Percentiles rank a stretch among this genome's conserved stretches.
Evolutionary conservation across 2,113 vertebrate genomes (phyloP).

Genomic region (Brachyhypopomus gauderio): DNA sequence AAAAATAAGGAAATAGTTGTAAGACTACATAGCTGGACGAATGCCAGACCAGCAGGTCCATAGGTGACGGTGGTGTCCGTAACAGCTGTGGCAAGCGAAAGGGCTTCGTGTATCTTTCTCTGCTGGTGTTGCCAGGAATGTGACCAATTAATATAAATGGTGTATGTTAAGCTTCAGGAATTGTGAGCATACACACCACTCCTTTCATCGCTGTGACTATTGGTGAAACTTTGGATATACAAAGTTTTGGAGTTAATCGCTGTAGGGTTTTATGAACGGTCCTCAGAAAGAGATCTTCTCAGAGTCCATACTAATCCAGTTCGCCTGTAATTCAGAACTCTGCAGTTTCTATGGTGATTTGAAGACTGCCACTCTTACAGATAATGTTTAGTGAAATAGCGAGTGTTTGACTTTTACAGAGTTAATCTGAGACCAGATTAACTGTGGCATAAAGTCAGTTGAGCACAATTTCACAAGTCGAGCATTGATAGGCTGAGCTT

Average conservation of each 20-base stretch:
- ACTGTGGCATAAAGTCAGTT: neutral
- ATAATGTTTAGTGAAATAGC: neutral
- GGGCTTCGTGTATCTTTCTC: neutral
- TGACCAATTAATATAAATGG: too few relatives aligned
- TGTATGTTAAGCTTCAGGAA: too few relatives aligned
- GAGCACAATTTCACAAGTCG: neutral
- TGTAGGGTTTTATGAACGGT: too few relatives aligned
- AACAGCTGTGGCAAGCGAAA: neutral
- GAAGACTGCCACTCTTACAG: neutral
- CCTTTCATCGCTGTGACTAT: too few relatives aligned
- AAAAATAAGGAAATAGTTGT: too few relatives aligned
- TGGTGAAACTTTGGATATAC: too few relatives aligned
- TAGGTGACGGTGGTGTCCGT: neutral
- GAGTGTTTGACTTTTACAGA: neutral
- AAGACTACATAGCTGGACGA: neutral
- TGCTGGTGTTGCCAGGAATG: neutral
- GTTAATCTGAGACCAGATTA: slow-evolving; percentile 4
- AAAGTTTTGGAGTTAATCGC: too few relatives aligned
- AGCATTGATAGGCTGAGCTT: neutral
- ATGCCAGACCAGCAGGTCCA: neutral
- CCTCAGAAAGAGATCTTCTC: too few relatives aligned
- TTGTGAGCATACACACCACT: too few relatives aligned
- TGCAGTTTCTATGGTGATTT: neutral
- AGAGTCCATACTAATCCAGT: neutral
- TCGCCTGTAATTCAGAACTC: neutral